Conservation (phyloP, 2,797 vertebrate genomes). For the Heliangelus exortis region DNA sequence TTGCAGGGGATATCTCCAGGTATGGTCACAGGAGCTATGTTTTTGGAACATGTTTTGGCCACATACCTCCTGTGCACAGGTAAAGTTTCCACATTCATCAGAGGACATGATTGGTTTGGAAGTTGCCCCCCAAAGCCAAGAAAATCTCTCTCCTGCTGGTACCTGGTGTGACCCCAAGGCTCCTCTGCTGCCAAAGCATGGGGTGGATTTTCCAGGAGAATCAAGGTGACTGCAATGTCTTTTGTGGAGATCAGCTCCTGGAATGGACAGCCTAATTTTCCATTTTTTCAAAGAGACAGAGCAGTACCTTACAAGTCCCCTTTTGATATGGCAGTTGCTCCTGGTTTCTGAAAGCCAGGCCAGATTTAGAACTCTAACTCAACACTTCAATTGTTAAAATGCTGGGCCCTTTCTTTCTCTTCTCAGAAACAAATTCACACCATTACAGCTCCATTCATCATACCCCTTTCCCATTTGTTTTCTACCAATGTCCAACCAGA, state of each 20-base stretch:
- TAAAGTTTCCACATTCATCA: background rate
- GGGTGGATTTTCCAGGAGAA: background rate
- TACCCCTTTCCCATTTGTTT: conserved; percentile 18
- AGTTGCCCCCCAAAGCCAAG: background rate
- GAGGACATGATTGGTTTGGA: background rate
- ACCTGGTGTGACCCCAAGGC: accelerated
- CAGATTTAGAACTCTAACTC: background rate
- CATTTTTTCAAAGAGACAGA: background rate
- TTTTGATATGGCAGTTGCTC: background rate
- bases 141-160: background rate
- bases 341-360: background rate
- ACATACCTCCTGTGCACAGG: background rate
- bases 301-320: background rate
- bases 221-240: background rate
- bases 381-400: background rate
- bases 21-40: background rate
- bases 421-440: background rate
- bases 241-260: background rate
- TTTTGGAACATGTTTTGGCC: too few species aligned
- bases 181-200: accelerated
- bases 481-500: background rate
- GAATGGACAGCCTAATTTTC: background rate
- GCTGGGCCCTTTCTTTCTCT: background rate
- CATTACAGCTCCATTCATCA: conserved; percentile 25
- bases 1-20: background rate